Evolutionary conservation across 2,113 vertebrate species (phyloP).

Genomic region (Eleginops maclovinus): DNA sequence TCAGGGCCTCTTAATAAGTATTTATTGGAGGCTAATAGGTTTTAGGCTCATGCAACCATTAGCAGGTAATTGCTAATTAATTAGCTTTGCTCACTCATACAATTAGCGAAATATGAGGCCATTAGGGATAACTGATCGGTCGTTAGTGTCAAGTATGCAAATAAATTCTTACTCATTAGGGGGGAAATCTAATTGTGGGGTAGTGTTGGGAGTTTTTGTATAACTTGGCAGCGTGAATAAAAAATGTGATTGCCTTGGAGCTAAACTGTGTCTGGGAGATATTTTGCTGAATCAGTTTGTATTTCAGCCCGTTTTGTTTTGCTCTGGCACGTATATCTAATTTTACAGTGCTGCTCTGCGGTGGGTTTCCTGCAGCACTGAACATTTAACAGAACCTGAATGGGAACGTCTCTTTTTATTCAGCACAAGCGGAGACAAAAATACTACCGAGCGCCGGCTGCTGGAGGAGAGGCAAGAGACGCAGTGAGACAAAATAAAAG

Average conservation of each 20-base stretch:
- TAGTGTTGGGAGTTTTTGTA: conserved; percentile 39
- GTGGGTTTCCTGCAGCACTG: background rate
- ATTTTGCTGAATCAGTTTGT: background rate
- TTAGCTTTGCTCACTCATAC: conserved; percentile 70
- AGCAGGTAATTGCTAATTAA: conserved; percentile 80
- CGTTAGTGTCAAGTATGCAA: conserved; percentile 74
- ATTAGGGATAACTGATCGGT: conserved; percentile 71
- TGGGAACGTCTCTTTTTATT: conserved; percentile 13
- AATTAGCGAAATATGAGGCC: conserved; percentile 76
- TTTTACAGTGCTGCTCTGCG: background rate
- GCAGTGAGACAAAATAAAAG: background rate
- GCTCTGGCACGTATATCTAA: conserved; percentile 20
- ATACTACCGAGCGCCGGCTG: conserved; percentile 30
- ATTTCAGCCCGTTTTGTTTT: background rate
- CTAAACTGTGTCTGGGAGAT: background rate
- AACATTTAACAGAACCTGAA: conserved; percentile 34
- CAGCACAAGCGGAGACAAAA: conserved; percentile 31
- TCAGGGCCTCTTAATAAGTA: conserved; percentile 69
- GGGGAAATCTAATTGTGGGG: conserved; percentile 43
- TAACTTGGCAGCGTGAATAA: conserved; percentile 41
- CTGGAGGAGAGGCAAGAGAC: conserved; percentile 12
- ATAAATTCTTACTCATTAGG: conserved; percentile 71
- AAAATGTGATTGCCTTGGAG: conserved; percentile 27
- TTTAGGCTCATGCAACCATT: conserved; percentile 71
- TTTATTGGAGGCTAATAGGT: conserved; percentile 76